These are phyloP conservation scores for Drosophila lacteicornis DNA, from an alignment of 1,140 invertebrate species.

Conservation along the genomic window DNA sequence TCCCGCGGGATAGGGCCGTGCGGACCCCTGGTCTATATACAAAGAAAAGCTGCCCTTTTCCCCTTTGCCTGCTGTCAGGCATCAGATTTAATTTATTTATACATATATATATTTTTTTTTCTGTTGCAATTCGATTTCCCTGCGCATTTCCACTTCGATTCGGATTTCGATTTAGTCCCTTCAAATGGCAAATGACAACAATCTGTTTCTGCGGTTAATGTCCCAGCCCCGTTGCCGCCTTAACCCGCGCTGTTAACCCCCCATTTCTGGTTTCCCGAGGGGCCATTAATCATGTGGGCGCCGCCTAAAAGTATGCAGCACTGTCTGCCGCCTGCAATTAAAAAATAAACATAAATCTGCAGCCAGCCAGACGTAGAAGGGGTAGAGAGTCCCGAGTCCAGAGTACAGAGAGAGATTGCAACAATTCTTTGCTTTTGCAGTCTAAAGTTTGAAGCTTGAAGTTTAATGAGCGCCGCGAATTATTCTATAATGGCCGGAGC, in stretches of 20 bases:
- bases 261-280: slow-evolving; percentile 14
- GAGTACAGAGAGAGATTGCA: slow-evolving; percentile 27
- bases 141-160: slow-evolving; percentile 33
- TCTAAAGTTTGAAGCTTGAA: slow-evolving; percentile 19
- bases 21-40: background rate
- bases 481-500: slow-evolving; percentile 14
- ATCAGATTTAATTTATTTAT: slow-evolving; percentile 63
- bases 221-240: background rate
- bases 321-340: slow-evolving; percentile 49
- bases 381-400: background rate
- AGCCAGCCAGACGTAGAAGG: slow-evolving; percentile 29
- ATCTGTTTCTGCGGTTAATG: slow-evolving; percentile 65
- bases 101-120: slow-evolving; percentile 39
- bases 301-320: slow-evolving; percentile 64
- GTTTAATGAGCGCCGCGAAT: slow-evolving; percentile 14
- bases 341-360: slow-evolving; percentile 73
- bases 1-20: too few relatives aligned
- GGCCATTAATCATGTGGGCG: slow-evolving; percentile 70
- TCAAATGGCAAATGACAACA: slow-evolving; percentile 76
- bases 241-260: slow-evolving; percentile 4
- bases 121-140: slow-evolving; percentile 43
- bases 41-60: slow-evolving; percentile 7
- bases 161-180: slow-evolving; percentile 57
- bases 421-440: slow-evolving; percentile 38
- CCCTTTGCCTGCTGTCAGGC: slow-evolving; percentile 36